phyloP scores from a whole-genome alignment of 2,113 vertebrate genomes.

The Cephalopterus ornatus region DNA sequence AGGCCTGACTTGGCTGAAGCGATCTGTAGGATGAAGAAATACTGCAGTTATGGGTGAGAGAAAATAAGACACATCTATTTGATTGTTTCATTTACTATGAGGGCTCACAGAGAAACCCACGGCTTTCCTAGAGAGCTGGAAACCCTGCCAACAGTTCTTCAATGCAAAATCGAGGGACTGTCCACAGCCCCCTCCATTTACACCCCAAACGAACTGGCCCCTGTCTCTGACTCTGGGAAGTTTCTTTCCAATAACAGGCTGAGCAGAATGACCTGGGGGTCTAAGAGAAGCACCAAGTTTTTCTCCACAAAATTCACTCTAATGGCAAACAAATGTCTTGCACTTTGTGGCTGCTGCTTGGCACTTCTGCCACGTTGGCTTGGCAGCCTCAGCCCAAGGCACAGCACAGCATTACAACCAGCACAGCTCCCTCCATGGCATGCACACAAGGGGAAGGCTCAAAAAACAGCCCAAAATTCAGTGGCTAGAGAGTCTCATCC shows the following conservation, averaged over 20 bases:
- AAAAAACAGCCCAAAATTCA: neutral
- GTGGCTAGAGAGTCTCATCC: neutral
- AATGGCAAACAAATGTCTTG: neutral
- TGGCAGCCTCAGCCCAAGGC: neutral
- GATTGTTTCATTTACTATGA: neutral
- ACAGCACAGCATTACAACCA: neutral
- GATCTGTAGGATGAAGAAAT: neutral
- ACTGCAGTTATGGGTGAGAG: neutral
- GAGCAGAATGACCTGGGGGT: neutral
- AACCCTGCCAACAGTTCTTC: neutral
- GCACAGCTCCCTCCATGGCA: accelerated
- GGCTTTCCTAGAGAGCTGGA: neutral
- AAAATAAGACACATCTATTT: neutral
- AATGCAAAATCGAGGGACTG: neutral
- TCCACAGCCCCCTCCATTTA: neutral
- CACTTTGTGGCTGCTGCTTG: neutral
- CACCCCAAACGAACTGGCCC: neutral
- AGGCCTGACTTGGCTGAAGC: neutral
- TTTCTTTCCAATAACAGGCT: neutral
- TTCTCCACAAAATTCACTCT: neutral
- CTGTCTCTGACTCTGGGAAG: neutral
- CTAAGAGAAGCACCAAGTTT: neutral
- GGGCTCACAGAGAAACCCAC: neutral
- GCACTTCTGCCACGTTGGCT: neutral
- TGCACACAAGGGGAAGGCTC: accelerated